Percentiles rank a stretch among this genome's conserved stretches.
phyloP scores from a whole-genome alignment of 2,888 invertebrate species.

The Athalia cordata region DNA sequence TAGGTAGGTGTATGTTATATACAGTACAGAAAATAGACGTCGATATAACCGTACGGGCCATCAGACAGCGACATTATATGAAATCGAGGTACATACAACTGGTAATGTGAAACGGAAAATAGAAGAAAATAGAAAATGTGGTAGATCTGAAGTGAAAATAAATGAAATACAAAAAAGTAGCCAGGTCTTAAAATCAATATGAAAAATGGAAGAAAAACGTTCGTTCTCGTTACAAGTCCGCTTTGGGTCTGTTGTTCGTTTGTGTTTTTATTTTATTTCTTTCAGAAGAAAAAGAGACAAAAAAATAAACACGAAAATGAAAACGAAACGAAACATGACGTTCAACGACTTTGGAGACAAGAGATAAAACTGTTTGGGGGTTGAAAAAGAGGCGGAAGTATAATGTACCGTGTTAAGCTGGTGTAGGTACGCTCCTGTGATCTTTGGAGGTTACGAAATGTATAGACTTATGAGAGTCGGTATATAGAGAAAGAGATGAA shows the following conservation, averaged over 20 bases:
- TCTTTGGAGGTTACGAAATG: conserved; percentile 23
- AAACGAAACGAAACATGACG: conserved; percentile 29
- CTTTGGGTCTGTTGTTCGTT: no score
- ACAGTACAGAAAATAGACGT: no score
- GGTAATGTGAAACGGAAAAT: no score
- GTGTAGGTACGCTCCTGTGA: conserved; percentile 37
- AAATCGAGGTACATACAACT: no score
- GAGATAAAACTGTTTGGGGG: conserved; percentile 33
- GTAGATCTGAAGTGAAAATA: no score
- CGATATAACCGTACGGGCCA: no score
- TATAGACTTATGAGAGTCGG: conserved; percentile 26
- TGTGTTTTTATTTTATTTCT: neutral
- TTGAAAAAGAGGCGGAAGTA: conserved; percentile 30
- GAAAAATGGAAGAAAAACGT: conserved; percentile 9
- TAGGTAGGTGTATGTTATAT: no score
- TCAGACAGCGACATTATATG: no score
- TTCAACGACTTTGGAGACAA: conserved; percentile 26
- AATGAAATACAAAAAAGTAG: no score
- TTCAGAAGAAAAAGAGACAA: neutral
- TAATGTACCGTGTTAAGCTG: neutral
- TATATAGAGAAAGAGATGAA: neutral
- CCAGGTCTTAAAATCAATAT: no score
- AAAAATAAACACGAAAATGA: neutral
- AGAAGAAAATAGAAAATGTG: no score
- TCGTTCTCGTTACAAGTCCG: conserved; percentile 7